phyloP scores from a whole-genome alignment of 2,113 vertebrate genomes.

The Bungarus multicinctus region DNA sequence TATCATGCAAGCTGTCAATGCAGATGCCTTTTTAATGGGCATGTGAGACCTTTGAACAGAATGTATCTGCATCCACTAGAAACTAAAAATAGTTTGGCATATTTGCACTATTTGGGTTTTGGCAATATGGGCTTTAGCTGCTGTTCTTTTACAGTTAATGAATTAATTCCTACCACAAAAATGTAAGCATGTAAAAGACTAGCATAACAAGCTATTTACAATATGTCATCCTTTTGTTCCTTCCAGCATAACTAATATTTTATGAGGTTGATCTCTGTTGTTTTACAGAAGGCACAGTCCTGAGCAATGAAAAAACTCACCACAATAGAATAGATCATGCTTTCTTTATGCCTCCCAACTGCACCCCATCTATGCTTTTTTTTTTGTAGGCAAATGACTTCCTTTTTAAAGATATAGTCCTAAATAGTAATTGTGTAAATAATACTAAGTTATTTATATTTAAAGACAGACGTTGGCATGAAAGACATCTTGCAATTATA shows the following conservation, averaged over 20 bases:
- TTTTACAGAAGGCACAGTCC: not conserved
- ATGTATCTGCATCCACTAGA: conserved; percentile 22
- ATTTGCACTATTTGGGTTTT: not conserved
- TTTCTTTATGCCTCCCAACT: not conserved
- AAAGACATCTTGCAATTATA: not conserved
- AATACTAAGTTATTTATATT: not conserved
- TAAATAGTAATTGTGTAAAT: not conserved
- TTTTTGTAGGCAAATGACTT: not conserved
- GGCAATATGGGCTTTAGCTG: conserved; percentile 5
- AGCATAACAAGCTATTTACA: not conserved
- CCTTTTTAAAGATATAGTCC: not conserved
- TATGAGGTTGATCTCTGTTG: not conserved
- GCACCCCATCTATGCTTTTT: no score
- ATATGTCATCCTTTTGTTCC: not conserved
- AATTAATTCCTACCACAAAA: conserved; percentile 12
- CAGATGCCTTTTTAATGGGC: conserved; percentile 1
- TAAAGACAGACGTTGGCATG: not conserved
- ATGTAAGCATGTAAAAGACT: not conserved
- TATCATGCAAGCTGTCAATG: conserved; percentile 20
- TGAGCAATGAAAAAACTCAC: not conserved
- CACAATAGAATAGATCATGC: not conserved
- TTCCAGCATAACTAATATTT: not conserved
- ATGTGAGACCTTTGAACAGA: conserved; percentile 5
- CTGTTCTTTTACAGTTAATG: conserved; percentile 29
- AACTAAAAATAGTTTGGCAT: not conserved